phyloP scores from a whole-genome alignment of 1,140 invertebrate genomes.

The Aporrectodea caliginosa region DNA sequence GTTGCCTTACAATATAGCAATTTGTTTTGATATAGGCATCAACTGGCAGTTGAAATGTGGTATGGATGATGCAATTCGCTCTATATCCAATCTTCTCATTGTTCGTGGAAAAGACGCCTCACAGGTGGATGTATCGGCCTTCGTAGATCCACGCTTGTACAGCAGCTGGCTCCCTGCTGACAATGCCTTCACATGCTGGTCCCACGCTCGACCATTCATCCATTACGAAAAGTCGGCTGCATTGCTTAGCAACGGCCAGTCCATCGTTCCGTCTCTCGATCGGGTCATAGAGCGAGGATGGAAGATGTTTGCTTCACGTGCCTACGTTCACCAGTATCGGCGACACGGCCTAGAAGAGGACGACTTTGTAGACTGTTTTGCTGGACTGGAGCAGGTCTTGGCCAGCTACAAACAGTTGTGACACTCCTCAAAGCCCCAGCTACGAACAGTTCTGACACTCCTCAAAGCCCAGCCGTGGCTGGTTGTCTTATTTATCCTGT shows the following conservation, averaged over 20 bases:
- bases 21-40: conserved; percentile 42
- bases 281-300: conserved; percentile 50
- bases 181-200: conserved; percentile 35
- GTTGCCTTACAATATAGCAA: too few relatives aligned
- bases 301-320: conserved; percentile 54
- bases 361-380: conserved; percentile 55
- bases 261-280: conserved; percentile 42
- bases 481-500: too few relatives aligned
- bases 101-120: conserved; percentile 46
- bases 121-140: conserved; percentile 37
- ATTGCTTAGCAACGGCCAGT: conserved; percentile 49
- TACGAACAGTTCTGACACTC: too few relatives aligned
- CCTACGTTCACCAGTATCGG: conserved; percentile 55
- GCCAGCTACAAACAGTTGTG: conserved; percentile 49
- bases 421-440: conserved; percentile 4
- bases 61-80: conserved; percentile 35
- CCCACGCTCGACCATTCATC: conserved; percentile 44
- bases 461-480: too few relatives aligned
- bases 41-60: conserved; percentile 48
- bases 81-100: conserved; percentile 46
- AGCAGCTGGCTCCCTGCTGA: conserved; percentile 44
- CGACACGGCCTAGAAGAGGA: conserved; percentile 50
- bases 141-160: conserved; percentile 47
- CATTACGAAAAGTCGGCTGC: conserved; percentile 51
- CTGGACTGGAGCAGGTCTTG: conserved; percentile 52